A percentile compares a stretch with the other conserved stretches of the same genome.
phyloP scores from a whole-genome alignment of 37 sponge, comb jelly and placozoan species.

The Tethya wilhelma region DNA sequence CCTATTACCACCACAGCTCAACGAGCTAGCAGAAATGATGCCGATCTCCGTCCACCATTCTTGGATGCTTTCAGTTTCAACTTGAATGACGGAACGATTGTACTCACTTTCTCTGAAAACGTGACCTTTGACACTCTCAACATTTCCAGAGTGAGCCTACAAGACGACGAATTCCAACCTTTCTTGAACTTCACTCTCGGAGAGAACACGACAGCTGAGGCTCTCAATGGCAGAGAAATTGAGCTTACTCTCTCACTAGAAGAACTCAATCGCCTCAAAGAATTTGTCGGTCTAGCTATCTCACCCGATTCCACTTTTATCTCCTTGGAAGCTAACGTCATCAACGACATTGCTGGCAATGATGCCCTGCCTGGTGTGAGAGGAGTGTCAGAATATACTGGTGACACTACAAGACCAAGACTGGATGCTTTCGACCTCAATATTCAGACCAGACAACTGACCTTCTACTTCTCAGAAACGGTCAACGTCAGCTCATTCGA shows the following conservation, averaged over 20 bases:
- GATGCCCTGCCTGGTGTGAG: constrained; percentile 67
- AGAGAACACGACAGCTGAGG: constrained; percentile 29
- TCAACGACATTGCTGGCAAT: constrained; percentile 86
- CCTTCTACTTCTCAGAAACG: constrained; percentile 78
- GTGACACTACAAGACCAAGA: constrained; percentile 68
- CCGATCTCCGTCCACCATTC: constrained; percentile 83
- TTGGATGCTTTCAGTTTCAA: constrained; percentile 68
- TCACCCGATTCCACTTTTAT: constrained; percentile 51
- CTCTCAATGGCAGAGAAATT: constrained; percentile 28
- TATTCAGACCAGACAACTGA: constrained; percentile 51
- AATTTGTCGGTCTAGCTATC: constrained; percentile 52
- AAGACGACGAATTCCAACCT: constrained; percentile 24
- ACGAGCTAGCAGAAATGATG: constrained; percentile 43
- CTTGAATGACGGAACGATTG: constrained; percentile 46
- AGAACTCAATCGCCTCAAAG: constrained; percentile 78
- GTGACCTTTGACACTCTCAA: constrained; percentile 50
- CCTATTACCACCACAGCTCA: constrained; percentile 38
- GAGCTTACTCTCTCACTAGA: constrained; percentile 47
- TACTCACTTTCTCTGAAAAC: constrained; percentile 80
- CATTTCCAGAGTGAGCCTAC: constrained; percentile 66
- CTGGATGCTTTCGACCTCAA: constrained; percentile 75
- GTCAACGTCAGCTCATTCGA: constrained; percentile 73
- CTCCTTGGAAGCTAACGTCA: constrained; percentile 50
- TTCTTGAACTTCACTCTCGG: constrained; percentile 51
- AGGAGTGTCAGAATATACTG: constrained; percentile 40